Conservation (phyloP, 2,888 invertebrate species). For the Cremastobaeus sp. region DNA sequence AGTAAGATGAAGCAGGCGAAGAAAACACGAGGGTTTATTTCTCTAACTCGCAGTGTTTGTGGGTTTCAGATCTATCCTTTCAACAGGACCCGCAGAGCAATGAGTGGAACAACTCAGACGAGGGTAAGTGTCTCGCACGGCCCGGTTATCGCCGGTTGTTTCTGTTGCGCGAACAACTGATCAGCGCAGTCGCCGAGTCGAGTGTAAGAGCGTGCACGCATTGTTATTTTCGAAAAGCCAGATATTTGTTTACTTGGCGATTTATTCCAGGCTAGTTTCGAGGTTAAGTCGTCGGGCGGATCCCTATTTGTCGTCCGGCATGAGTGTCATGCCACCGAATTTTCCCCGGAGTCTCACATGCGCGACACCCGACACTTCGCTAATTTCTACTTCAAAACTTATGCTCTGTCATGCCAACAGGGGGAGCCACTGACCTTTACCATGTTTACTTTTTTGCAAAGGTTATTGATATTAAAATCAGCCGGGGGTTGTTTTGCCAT, state of each 20-base stretch:
- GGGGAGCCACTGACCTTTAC: constrained; percentile 25
- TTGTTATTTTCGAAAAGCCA: constrained; percentile 56
- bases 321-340: constrained; percentile 46
- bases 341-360: constrained; percentile 33
- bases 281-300: constrained; percentile 58
- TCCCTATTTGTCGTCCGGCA: constrained; percentile 9
- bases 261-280: constrained; percentile 34
- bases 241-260: constrained; percentile 14
- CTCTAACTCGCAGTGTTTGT: constrained; percentile 76
- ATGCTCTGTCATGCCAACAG: constrained; percentile 3
- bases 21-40: constrained; percentile 75
- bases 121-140: constrained; percentile 72
- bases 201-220: constrained; percentile 18
- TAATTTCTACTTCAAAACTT: constrained; percentile 30
- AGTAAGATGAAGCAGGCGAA: constrained; percentile 70
- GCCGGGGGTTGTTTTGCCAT: constrained; percentile 11
- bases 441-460: constrained; percentile 29
- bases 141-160: constrained; percentile 61
- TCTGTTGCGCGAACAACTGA: constrained; percentile 56
- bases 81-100: constrained; percentile 69
- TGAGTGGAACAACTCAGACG: constrained; percentile 71
- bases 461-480: constrained; percentile 34
- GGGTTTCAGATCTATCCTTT: constrained; percentile 77
- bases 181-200: constrained; percentile 48
- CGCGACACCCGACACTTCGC: constrained; percentile 15